phyloP scores from a whole-genome alignment of 2,888 invertebrate genomes.

The Neria commutata region DNA sequence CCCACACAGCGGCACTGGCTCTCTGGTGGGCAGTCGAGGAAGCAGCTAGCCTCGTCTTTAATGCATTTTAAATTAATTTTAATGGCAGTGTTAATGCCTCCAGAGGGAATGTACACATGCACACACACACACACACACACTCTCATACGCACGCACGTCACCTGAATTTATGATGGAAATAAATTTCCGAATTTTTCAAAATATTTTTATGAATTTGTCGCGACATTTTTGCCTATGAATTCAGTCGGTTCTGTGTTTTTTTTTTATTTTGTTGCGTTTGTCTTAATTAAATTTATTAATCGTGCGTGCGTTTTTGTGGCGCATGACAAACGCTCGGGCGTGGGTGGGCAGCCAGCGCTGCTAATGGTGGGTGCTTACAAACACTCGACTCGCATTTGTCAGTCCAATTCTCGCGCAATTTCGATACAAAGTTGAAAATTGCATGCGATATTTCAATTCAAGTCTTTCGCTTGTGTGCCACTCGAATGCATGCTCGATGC shows the following conservation, averaged over 20 bases:
- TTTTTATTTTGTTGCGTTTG: conserved; percentile 42
- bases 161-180: too few species aligned
- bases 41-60: background rate
- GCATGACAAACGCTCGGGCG: background rate
- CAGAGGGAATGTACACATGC: background rate
- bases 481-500: too few species aligned
- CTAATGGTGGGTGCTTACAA: too few species aligned
- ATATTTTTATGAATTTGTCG: conserved; percentile 6
- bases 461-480: too few species aligned
- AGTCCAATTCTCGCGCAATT: too few species aligned
- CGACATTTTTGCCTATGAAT: background rate
- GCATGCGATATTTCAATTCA: too few species aligned
- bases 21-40: too few species aligned
- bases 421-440: too few species aligned
- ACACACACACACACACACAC: background rate
- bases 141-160: background rate
- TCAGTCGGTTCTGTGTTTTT: conserved; percentile 7
- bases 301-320: conserved; percentile 40
- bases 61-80: background rate
- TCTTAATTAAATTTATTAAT: conserved; percentile 53
- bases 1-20: too few species aligned
- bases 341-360: too few species aligned
- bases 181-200: conserved; percentile 1
- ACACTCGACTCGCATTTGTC: too few species aligned
- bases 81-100: background rate